Evolutionary conservation across 2,888 invertebrate genomes (phyloP).

Genomic region (Cybosia mesomella): DNA sequence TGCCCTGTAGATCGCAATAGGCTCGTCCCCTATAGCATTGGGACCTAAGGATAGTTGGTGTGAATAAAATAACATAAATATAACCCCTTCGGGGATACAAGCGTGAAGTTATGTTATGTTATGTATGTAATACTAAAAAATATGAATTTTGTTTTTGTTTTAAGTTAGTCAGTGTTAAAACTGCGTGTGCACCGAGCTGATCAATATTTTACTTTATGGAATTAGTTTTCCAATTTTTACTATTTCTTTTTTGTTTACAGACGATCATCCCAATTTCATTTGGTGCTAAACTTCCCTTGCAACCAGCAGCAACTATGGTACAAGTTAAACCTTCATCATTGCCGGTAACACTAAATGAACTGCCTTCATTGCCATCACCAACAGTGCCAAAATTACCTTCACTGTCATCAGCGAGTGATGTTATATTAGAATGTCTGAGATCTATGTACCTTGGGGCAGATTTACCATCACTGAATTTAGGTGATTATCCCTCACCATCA

Average conservation of each 20-base stretch:
- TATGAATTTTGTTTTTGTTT: too few relatives aligned
- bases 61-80: too few relatives aligned
- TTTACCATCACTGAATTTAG: neutral
- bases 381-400: neutral
- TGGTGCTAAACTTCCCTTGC: conserved; percentile 18
- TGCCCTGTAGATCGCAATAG: too few relatives aligned
- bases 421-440: conserved; percentile 13
- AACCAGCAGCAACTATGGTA: conserved; percentile 18
- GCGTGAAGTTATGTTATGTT: too few relatives aligned
- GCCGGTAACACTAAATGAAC: neutral
- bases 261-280: conserved; percentile 9
- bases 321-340: conserved; percentile 26
- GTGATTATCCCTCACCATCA: conserved; percentile 14
- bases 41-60: too few relatives aligned
- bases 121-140: too few relatives aligned
- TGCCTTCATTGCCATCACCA: neutral
- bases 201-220: too few relatives aligned
- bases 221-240: neutral
- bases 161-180: too few relatives aligned
- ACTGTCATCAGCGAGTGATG: conserved; percentile 1
- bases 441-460: conserved; percentile 6
- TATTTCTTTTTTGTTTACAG: conserved; percentile 28
- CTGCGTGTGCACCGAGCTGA: too few relatives aligned
- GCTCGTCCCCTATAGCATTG: too few relatives aligned
- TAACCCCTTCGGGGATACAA: too few relatives aligned